Percentiles rank a stretch among this genome's conserved stretches.
These are phyloP conservation scores for Raja brachyura DNA, from an alignment of 2,113 vertebrate genomes.

Conservation along the genomic window DNA sequence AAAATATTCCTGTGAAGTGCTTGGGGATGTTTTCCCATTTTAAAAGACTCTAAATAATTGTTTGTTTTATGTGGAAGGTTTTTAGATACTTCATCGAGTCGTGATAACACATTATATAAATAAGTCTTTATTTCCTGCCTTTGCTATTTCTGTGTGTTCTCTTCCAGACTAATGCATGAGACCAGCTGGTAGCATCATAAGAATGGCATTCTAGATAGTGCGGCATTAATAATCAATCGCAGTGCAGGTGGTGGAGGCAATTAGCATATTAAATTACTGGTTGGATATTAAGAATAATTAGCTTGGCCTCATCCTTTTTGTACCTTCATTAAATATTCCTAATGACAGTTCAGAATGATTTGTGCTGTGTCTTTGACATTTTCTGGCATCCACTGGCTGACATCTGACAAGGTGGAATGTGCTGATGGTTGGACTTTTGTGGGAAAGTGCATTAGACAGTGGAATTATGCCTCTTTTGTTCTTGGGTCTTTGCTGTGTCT, in stretches of 20 bases:
- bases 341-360: constrained; percentile 34
- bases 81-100: neutral
- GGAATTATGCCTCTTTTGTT: neutral
- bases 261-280: constrained; percentile 36
- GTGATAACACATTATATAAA: neutral
- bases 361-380: neutral
- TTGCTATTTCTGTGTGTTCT: constrained; percentile 7
- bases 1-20: neutral
- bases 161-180: neutral
- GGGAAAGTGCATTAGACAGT: too few relatives aligned
- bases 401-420: too few relatives aligned
- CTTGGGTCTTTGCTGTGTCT: neutral
- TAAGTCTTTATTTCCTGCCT: neutral
- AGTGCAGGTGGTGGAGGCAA: constrained; percentile 3
- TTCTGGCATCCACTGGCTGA: neutral
- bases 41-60: neutral
- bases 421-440: too few relatives aligned
- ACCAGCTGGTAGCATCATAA: constrained; percentile 23
- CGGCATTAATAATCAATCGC: neutral
- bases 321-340: constrained; percentile 4
- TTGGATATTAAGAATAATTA: constrained; percentile 38
- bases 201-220: neutral
- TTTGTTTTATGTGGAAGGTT: neutral
- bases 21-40: neutral
- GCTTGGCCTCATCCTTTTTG: neutral